Percentiles rank a stretch among this genome's conserved stretches.
phyloP scores from a whole-genome alignment of 2,113 vertebrate genomes.

The Arizona elegans region DNA sequence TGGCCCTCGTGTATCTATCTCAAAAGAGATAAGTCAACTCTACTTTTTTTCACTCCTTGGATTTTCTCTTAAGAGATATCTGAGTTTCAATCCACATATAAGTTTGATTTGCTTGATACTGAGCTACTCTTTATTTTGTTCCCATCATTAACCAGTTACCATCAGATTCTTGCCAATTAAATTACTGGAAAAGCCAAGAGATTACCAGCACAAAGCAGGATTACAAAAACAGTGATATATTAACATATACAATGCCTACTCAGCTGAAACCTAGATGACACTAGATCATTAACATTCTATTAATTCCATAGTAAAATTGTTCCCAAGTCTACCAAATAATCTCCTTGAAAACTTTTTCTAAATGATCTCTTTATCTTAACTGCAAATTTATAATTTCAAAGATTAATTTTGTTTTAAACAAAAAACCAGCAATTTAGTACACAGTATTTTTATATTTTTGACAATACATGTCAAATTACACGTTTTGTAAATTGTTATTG shows the following conservation, averaged over 20 bases:
- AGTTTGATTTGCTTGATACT: constrained; percentile 21
- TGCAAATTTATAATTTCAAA: background rate
- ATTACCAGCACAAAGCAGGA: background rate
- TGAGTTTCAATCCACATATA: background rate
- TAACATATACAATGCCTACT: background rate
- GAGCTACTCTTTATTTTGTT: background rate
- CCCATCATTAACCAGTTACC: background rate
- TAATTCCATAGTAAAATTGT: background rate
- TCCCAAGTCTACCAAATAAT: background rate
- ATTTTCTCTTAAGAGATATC: background rate
- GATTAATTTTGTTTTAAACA: background rate
- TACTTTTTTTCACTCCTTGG: too few species aligned
- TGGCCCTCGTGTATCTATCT: background rate
- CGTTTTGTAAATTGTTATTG: background rate
- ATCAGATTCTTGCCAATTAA: background rate
- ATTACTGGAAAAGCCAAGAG: background rate
- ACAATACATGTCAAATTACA: background rate
- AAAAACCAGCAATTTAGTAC: background rate
- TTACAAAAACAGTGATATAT: background rate
- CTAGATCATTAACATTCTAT: background rate
- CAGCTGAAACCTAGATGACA: background rate
- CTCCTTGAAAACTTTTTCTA: background rate
- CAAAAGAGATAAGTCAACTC: background rate
- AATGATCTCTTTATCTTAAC: background rate
- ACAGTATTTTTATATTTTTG: background rate